phyloP scores from a whole-genome alignment of 2,888 invertebrate species.

The Ligdia adustata region DNA sequence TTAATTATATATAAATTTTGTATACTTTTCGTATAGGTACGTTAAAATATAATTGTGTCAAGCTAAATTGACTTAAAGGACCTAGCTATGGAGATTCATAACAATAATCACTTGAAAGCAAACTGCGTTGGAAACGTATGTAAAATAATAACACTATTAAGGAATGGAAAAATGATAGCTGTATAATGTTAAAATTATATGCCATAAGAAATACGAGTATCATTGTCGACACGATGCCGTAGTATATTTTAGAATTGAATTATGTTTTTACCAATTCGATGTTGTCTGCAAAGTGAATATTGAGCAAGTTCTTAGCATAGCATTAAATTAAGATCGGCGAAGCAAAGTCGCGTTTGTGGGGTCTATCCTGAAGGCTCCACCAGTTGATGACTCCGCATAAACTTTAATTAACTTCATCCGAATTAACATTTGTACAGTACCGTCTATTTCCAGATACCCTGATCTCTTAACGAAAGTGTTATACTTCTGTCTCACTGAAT shows the following conservation, averaged over 20 bases:
- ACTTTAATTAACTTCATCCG: slow-evolving; percentile 63
- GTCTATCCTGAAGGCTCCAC: slow-evolving; percentile 46
- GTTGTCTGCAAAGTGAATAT: slow-evolving; percentile 41
- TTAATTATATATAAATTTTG: too few species aligned
- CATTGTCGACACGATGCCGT: too few species aligned
- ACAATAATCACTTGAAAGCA: too few species aligned
- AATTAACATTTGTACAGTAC: slow-evolving; percentile 41
- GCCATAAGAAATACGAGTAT: too few species aligned
- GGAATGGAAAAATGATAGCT: too few species aligned
- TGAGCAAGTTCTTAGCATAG: slow-evolving; percentile 47
- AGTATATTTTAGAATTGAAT: slow-evolving; percentile 13
- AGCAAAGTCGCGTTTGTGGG: slow-evolving; percentile 48
- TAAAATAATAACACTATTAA: too few species aligned
- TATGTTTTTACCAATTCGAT: slow-evolving; percentile 16
- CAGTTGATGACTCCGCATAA: slow-evolving; percentile 66
- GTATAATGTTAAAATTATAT: too few species aligned
- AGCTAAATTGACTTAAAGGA: too few species aligned
- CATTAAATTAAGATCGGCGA: slow-evolving; percentile 24
- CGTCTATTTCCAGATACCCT: slow-evolving; percentile 20
- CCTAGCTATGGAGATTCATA: too few species aligned
- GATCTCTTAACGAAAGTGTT: slow-evolving; percentile 13
- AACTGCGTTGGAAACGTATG: too few species aligned
- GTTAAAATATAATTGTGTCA: too few species aligned
- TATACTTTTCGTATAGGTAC: too few species aligned
- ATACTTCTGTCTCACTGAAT: not conserved